These are phyloP conservation scores for Ctenoplectra terminalis DNA, from an alignment of 1,140 invertebrate species.

Conservation along the genomic window DNA sequence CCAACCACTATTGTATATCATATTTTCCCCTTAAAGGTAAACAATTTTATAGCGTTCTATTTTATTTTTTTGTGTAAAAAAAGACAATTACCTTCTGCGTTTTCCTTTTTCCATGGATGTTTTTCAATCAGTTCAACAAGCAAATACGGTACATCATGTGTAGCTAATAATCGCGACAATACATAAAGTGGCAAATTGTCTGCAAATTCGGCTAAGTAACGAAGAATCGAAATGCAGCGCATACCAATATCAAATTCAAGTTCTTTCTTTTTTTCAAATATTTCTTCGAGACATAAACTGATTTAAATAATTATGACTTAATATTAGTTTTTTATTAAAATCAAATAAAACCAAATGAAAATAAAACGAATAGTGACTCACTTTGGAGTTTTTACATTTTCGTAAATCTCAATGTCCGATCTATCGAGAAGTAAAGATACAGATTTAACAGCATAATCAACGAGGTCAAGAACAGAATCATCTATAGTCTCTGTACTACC, in stretches of 20 bases:
- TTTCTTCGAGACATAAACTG: constrained; percentile 83
- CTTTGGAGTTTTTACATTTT: constrained; percentile 62
- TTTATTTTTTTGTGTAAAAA: background rate
- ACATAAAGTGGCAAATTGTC: constrained; percentile 86
- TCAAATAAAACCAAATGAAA: background rate
- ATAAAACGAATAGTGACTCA: constrained; percentile 55
- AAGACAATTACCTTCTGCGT: constrained; percentile 81
- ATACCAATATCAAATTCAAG: constrained; percentile 89
- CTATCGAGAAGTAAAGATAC: constrained; percentile 83
- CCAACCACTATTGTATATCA: constrained; percentile 86
- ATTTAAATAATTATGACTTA: constrained; percentile 53
- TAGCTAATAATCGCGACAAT: constrained; percentile 85
- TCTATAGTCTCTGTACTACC: constrained; percentile 87
- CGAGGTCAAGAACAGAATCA: constrained; percentile 88
- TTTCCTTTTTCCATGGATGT: constrained; percentile 87
- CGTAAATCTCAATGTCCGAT: constrained; percentile 76
- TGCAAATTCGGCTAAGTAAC: constrained; percentile 84
- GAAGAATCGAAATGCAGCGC: constrained; percentile 87
- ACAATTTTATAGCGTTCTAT: constrained; percentile 3
- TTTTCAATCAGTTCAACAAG: constrained; percentile 86
- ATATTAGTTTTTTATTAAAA: constrained; percentile 19
- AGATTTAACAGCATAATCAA: constrained; percentile 88
- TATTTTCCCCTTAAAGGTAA: constrained; percentile 65
- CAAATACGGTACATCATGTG: constrained; percentile 89
- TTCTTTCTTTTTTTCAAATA: constrained; percentile 86